phyloP scores from a whole-genome alignment of 2,113 vertebrate genomes.

The Haemorhous mexicanus region DNA sequence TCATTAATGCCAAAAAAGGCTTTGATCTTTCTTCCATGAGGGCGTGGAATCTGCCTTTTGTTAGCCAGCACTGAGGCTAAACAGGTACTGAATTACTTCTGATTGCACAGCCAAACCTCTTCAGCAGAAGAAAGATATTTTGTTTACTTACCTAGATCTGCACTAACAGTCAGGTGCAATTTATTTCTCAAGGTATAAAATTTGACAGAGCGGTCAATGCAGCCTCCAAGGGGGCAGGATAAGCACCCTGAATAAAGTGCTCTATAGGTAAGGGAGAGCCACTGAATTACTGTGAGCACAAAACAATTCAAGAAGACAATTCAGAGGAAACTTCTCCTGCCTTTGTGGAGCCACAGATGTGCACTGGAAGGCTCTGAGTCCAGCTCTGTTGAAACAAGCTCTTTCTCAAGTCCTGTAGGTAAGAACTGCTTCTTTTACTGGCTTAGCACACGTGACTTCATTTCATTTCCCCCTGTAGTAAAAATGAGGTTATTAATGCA shows the following conservation, averaged over 20 bases:
- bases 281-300: not conserved
- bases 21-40: constrained; percentile 52
- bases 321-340: not conserved
- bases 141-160: not conserved
- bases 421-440: not conserved
- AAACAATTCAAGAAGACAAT: not conserved
- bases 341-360: not conserved
- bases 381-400: not conserved
- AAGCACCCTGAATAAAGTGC: not conserved
- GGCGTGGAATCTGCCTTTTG: constrained; percentile 37
- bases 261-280: not conserved
- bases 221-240: not conserved
- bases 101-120: constrained; percentile 42
- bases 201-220: not conserved
- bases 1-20: constrained; percentile 23
- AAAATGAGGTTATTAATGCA: not conserved
- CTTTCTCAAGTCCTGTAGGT: not conserved
- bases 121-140: not conserved
- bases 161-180: not conserved
- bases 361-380: not conserved
- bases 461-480: not conserved
- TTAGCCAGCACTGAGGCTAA: constrained; percentile 24
- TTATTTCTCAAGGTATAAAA: not conserved
- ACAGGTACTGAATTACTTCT: constrained; percentile 25
- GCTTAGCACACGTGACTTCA: not conserved